These are phyloP conservation scores for Bradynema listronoti DNA, from an alignment of 1,140 invertebrate genomes.

Conservation along the genomic window DNA sequence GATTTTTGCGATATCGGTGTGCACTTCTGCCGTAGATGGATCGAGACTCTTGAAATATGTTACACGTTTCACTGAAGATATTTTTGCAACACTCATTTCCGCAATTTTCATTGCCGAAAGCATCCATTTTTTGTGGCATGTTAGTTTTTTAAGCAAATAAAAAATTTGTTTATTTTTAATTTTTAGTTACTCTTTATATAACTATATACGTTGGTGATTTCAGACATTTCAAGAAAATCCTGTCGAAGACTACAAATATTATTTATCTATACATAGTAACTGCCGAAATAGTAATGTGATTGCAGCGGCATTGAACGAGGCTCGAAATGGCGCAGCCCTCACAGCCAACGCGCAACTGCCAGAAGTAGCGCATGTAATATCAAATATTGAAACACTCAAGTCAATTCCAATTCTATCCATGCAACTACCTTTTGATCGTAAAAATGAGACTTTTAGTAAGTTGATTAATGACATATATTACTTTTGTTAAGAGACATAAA, in stretches of 20 bases:
- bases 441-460: no score
- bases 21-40: conserved; percentile 78
- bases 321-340: no score
- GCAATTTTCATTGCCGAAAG: conserved; percentile 76
- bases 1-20: conserved; percentile 75
- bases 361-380: no score
- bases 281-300: conserved; percentile 26
- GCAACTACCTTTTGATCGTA: no score
- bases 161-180: conserved; percentile 1
- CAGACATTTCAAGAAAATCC: conserved; percentile 52
- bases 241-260: conserved; percentile 47
- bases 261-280: conserved; percentile 36
- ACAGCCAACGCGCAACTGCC: background rate
- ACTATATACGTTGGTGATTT: conserved; percentile 7
- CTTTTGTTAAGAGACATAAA: no score
- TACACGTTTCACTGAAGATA: conserved; percentile 91
- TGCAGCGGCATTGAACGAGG: no score
- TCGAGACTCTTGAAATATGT: conserved; percentile 82
- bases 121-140: conserved; percentile 31
- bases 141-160: conserved; percentile 10
- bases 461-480: no score
- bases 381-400: no score
- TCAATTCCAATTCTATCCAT: background rate
- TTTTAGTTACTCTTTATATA: background rate
- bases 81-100: conserved; percentile 65